Conservation (phyloP, 2,797 vertebrate genomes). For the Pseudochirops corinnae region DNA sequence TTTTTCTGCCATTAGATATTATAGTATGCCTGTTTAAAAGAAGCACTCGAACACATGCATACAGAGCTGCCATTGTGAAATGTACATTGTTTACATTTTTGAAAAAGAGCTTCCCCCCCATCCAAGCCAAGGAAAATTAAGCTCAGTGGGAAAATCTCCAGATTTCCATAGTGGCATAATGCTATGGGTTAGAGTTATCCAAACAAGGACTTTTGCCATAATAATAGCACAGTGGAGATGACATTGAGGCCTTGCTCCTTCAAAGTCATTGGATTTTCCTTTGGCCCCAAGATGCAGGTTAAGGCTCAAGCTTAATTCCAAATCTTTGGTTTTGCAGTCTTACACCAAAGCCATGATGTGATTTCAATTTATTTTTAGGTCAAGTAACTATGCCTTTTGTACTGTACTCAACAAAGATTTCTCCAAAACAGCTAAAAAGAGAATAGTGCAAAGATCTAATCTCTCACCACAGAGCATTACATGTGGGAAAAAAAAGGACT, state of each 20-base stretch:
- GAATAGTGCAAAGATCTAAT: neutral
- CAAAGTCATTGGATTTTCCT: neutral
- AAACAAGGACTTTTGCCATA: neutral
- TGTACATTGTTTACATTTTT: neutral
- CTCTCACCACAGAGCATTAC: neutral
- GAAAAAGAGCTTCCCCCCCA: neutral
- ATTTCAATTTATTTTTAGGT: neutral
- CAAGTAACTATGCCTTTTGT: neutral
- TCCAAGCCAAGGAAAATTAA: neutral
- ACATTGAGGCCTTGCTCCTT: neutral
- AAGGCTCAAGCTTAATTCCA: neutral
- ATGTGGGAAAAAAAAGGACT: neutral
- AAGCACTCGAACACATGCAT: neutral
- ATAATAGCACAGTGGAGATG: neutral
- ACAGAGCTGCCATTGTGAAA: neutral
- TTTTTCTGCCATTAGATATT: neutral
- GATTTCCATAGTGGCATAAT: neutral
- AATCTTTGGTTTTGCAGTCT: neutral
- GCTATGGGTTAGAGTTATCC: neutral
- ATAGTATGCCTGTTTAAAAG: neutral
- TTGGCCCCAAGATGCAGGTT: neutral
- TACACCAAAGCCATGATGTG: neutral
- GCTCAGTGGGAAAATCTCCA: neutral
- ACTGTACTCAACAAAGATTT: neutral
- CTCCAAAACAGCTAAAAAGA: neutral